Evolutionary conservation across 2,113 vertebrate species (phyloP).

Genomic region (Noturus placidus): DNA sequence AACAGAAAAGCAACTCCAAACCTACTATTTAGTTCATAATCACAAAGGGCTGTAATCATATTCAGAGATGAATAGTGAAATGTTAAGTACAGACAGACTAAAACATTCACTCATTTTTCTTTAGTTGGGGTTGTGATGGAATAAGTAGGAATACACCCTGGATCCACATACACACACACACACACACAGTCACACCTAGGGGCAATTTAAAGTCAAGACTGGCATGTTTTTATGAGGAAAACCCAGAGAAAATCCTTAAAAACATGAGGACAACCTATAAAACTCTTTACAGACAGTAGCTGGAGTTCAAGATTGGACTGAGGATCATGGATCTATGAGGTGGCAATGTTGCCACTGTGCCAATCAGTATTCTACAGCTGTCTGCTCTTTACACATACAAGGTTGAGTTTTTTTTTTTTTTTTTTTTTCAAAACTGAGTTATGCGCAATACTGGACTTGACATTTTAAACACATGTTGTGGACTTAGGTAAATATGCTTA

Average conservation of each 20-base stretch:
- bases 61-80: not conserved
- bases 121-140: not conserved
- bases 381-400: not conserved
- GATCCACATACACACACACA: not conserved
- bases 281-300: not conserved
- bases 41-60: not conserved
- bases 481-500: not conserved
- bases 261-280: not conserved
- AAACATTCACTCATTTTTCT: not conserved
- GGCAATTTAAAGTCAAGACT: not conserved
- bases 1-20: not conserved
- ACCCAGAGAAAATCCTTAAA: not conserved
- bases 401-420: too few species aligned
- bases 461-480: too few species aligned
- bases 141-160: not conserved
- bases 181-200: not conserved
- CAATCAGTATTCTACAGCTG: not conserved
- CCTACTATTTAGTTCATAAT: not conserved
- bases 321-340: not conserved
- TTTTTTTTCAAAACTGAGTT: not conserved
- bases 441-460: not conserved
- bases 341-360: not conserved
- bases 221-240: not conserved
- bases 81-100: not conserved
- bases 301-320: not conserved